These are phyloP conservation scores for Spongilla lacustris DNA, from an alignment of 37 sponge, comb jelly and placozoan genomes.

Conservation along the genomic window DNA sequence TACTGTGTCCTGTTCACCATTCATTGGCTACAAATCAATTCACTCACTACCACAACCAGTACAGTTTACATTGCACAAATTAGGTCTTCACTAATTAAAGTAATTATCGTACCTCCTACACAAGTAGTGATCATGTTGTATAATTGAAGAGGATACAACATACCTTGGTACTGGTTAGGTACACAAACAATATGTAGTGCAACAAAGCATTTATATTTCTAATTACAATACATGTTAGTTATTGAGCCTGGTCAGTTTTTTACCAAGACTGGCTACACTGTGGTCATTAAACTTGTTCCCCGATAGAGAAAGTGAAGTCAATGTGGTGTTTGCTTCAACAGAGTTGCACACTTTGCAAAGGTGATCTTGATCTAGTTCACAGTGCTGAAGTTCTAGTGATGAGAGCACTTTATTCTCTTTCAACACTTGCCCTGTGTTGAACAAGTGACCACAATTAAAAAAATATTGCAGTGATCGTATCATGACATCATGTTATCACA, in stretches of 20 bases:
- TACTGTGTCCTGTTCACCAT: constrained; percentile 1
- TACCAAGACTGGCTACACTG: not conserved
- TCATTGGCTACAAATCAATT: not conserved
- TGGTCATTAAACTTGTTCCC: constrained; percentile 1
- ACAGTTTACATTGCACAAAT: constrained; percentile 1
- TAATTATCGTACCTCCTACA: not conserved
- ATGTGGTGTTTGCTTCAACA: constrained; percentile 1
- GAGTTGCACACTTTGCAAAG: constrained; percentile 1
- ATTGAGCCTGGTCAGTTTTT: not conserved
- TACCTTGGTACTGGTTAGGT: not conserved
- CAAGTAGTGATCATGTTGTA: not conserved
- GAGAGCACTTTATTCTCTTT: not conserved
- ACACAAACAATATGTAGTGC: constrained; percentile 1
- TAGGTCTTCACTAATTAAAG: constrained; percentile 1
- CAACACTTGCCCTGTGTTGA: constrained; percentile 1
- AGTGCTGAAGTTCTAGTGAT: not conserved
- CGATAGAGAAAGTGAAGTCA: not conserved
- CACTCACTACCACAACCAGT: not conserved
- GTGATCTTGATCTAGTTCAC: constrained; percentile 1
- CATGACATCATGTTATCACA: constrained; percentile 1
- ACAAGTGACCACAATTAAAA: not conserved
- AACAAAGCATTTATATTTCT: constrained; percentile 1
- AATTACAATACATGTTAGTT: constrained; percentile 1
- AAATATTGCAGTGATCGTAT: not conserved
- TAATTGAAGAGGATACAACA: not conserved